Base-by-base conservation (phyloP, 1,140 invertebrate genomes). In the Pygmarrhopalites habei region DNA sequence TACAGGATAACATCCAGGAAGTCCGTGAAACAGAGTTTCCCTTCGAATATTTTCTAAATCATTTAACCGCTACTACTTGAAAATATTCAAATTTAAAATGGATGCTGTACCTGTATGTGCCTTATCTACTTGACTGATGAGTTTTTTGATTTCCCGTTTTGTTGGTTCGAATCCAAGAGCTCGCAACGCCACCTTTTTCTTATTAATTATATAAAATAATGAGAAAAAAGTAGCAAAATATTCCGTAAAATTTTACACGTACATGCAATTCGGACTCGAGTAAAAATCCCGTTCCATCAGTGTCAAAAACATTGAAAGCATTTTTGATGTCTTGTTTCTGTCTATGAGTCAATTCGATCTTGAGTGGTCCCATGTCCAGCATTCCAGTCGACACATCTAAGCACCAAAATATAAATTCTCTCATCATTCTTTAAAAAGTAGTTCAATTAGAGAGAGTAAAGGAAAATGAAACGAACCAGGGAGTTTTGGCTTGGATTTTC, bases 291-390 rank as follows among this genome's bases (percentile, higher is more conserved):
- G 83, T 85, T 21, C 85, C 87, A 77, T 93, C 87, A 49, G 85
- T 85, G 79, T 98, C 94, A 79, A 98, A 97, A 17, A 97, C 75
- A 80, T 94, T 88, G 76, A 98, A 98, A 0, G 94, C 93, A 80
- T 95, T 92, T 77, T 92, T 88, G 58, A 97, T 95, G 74, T 97
- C 93, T 57, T 84, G 82, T 77, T 90, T 89, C 72, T 96, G 91
- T 74, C 94, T 87, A 62, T 91, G 88, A 30, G 84, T 85, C 19
- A 96, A 75, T 74, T 95, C 91, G 75, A 90, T 86, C 64, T 79
- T 79, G n/a, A n/a, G 35, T 15, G 23, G 14, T 17, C 49, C 25
- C 3, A 7, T 19, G n/a, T 39, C 35, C 15, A 56, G n/a, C n/a
- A n/a, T n/a, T n/a, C n/a, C n/a, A n/a, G n/a, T n/a, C n/a, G n/a